Conservation (phyloP, 2,113 vertebrate genomes). For the Puffinus mauretanicus region DNA sequence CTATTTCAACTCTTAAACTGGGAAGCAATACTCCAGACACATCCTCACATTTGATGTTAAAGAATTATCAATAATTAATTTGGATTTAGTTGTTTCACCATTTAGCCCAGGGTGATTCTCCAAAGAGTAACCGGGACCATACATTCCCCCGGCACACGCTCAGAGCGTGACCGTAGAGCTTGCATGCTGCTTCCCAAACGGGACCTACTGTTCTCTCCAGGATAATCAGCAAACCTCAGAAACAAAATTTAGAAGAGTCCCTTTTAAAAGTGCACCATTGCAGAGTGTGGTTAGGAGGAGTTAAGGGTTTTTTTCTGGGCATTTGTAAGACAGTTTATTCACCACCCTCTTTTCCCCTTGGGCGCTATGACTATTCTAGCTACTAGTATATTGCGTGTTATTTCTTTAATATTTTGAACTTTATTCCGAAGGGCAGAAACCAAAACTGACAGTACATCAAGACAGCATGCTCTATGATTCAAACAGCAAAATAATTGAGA, state of each 20-base stretch:
- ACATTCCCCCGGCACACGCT: not conserved
- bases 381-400: conserved; percentile 32
- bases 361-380: conserved; percentile 32
- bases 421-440: conserved; percentile 56
- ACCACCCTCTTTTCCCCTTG: not conserved
- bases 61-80: conserved; percentile 30
- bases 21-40: not conserved
- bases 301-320: not conserved
- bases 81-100: not conserved
- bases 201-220: not conserved
- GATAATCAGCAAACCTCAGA: not conserved
- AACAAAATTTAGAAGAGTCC: not conserved
- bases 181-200: not conserved
- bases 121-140: not conserved
- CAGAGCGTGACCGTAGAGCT: not conserved
- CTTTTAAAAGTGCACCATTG: not conserved
- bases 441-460: conserved; percentile 50
- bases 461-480: conserved; percentile 21
- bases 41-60: not conserved
- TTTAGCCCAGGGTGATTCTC: conserved; percentile 1
- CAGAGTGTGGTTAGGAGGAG: conserved; percentile 1
- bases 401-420: conserved; percentile 61
- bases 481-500: conserved; percentile 59
- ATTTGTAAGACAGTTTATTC: conserved; percentile 36
- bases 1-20: not conserved